phyloP scores from a whole-genome alignment of 2,888 invertebrate genomes.

The Amaurobius ferox region DNA sequence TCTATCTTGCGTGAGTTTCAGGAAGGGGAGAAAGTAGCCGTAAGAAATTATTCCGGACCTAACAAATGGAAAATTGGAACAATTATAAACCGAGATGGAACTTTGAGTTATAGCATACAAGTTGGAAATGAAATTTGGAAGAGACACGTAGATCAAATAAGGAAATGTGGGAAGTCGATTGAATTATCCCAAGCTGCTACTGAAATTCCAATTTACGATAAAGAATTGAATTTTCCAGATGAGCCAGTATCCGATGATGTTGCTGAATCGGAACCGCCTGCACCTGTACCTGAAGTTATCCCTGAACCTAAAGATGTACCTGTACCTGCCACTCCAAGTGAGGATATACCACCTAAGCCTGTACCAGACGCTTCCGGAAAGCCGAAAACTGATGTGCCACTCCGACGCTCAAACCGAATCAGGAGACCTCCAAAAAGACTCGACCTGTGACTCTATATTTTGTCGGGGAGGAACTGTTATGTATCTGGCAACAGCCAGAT shows the following conservation, averaged over 20 bases:
- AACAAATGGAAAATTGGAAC: constrained; percentile 42
- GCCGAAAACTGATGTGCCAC: too few species aligned
- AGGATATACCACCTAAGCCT: too few species aligned
- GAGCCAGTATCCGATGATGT: constrained; percentile 49
- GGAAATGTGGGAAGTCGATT: constrained; percentile 47
- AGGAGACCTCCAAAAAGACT: too few species aligned
- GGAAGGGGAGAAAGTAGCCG: constrained; percentile 48
- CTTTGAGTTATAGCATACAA: constrained; percentile 31
- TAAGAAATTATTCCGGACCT: constrained; percentile 51
- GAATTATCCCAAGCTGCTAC: constrained; percentile 47
- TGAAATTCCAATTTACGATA: constrained; percentile 49
- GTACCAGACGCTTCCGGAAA: too few species aligned
- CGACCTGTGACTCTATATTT: too few species aligned
- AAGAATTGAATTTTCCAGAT: constrained; percentile 47
- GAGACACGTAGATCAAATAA: constrained; percentile 46
- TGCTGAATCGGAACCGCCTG: constrained; percentile 49
- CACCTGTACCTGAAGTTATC: too few species aligned
- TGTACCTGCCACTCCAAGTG: too few species aligned
- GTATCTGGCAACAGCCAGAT: constrained; percentile 53
- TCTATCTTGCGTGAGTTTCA: constrained; percentile 49
- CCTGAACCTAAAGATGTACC: too few species aligned
- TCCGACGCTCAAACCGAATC: too few species aligned
- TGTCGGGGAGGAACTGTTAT: too few species aligned
- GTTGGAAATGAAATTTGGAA: constrained; percentile 38
- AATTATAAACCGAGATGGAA: constrained; percentile 27